Base-by-base conservation (phyloP, 2,797 vertebrate species). In the Malacoctenus gilli region DNA sequence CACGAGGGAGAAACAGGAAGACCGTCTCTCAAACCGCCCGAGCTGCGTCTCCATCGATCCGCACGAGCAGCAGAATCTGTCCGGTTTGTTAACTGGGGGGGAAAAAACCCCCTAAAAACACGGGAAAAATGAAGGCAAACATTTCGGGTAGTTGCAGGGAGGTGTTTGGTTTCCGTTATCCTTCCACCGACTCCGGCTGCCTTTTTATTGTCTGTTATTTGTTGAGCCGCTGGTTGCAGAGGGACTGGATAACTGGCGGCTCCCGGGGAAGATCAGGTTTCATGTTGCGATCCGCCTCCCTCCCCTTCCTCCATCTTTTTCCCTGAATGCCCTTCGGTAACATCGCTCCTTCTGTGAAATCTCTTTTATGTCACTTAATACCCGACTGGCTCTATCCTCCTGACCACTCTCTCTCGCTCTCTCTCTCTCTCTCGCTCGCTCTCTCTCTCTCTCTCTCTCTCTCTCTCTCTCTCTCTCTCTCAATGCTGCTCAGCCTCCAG, bases 351-450 rank as follows among this genome's bases (percentile, higher is more conserved):
- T 73, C 75, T 82, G 71, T 65, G 58, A 75, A 80, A 78, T 79
- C 68, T 79, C 72, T 80, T 82, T 76, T 80, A 82, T 87, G 76
- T 77, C 84, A 83, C 73, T 83, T 75, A 79, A 76, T 84, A 80
- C 69, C 66, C 66, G 46, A 73, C 66, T 73, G 64, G 64, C 65
- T 62, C 62, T 58, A 57, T 59, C 58, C 65, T 72, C 67, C 51
- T 83, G 72, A 69, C 66, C 61, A 60, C 64, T 72, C 25, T 47
- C 23, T 31, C 55, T 19, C 42, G 37, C 28, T 21, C 39, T 18
- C 46, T 14, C 28, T 50, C 78, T 37, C 47, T 64, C 31, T 43
- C 23, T 7, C 23, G 4, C 23, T 25, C 23, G 4, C 4, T 25
- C 23, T 25, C 23, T 25, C 23, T 25, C 4, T 25, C 23, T 25